phyloP scores from a whole-genome alignment of 2,797 vertebrate genomes.

The Simalia tracyae region DNA sequence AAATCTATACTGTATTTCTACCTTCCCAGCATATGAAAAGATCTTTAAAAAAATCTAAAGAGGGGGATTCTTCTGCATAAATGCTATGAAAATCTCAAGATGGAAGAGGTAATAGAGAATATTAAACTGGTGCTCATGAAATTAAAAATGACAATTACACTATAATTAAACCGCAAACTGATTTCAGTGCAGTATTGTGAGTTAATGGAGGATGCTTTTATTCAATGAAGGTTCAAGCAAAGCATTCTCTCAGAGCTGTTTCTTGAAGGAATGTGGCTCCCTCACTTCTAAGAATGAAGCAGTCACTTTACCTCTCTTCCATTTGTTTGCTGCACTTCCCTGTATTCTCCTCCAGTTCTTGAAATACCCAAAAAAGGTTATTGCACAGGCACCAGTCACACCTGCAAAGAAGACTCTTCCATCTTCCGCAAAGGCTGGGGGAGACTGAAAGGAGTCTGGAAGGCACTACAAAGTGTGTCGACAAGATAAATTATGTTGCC shows the following conservation, averaged over 20 bases:
- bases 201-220: not conserved
- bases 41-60: not conserved
- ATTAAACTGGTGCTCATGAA: not conserved
- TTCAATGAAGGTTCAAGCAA: not conserved
- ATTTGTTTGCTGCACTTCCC: not conserved
- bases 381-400: not conserved
- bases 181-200: fast-evolving
- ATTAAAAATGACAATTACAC: not conserved
- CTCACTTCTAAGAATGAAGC: not conserved
- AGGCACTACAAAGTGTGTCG: not conserved
- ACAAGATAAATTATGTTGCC: not conserved
- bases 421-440: not conserved
- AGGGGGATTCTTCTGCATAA: not conserved
- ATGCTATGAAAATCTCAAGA: not conserved
- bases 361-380: not conserved
- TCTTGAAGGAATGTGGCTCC: not conserved
- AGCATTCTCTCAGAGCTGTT: not conserved
- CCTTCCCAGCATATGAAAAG: not conserved
- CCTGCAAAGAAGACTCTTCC: not conserved
- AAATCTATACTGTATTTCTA: not conserved
- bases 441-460: not conserved
- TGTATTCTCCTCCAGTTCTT: not conserved
- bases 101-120: not conserved
- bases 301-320: not conserved
- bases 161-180: fast-evolving